Evolutionary conservation across 2,113 vertebrate species (phyloP), one percentile per base, ranked within the genome.

Genomic region (Toxotes chatareus): DNA sequence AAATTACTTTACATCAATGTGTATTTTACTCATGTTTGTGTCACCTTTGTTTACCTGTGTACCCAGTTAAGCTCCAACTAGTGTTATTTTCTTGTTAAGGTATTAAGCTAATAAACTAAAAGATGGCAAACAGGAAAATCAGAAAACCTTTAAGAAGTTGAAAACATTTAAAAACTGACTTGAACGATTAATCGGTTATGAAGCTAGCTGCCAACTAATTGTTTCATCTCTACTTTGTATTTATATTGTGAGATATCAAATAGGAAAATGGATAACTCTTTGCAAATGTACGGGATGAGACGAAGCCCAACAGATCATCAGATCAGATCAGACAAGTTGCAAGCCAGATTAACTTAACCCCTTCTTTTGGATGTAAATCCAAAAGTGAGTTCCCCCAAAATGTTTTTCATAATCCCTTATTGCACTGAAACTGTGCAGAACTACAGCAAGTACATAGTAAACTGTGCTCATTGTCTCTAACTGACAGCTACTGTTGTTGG

Each of bases 1-100:
- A 67, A 75, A 80, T 88, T 46, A 83, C 65, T 82, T 71, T 71
- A 62, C 56, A 40, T 75, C 62, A 82, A 69, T 78, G 59, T 57
- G 32, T 76, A 68, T 63, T 67, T 81, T 46, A 57, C 53, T 74
- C n/a, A 16, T 83, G 59, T 88, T 86, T 79, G 32, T 80, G 74
- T 79, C 77, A 57, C 55, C 76, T 77, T 67, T 44, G 5, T 65
- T 83, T 73, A 78, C 65, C n/a, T 46, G 7, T 19, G 23, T 49
- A 38, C 23, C 86, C 72, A 32, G 21, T 47, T 65, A 62, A 19
- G 51, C 66, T n/a, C 8, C 1, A 19, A 38, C 57, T 75, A 3
- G 56, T 21, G n/a, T 32, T 3, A 34, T 10, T 17, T 67, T 13
- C 7, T 2, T 1, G 11, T 0, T 4, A 36, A 19, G 8, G 1